These are phyloP conservation scores for Drosophila nikananu DNA, from an alignment of 1,140 invertebrate species.

Conservation along the genomic window DNA sequence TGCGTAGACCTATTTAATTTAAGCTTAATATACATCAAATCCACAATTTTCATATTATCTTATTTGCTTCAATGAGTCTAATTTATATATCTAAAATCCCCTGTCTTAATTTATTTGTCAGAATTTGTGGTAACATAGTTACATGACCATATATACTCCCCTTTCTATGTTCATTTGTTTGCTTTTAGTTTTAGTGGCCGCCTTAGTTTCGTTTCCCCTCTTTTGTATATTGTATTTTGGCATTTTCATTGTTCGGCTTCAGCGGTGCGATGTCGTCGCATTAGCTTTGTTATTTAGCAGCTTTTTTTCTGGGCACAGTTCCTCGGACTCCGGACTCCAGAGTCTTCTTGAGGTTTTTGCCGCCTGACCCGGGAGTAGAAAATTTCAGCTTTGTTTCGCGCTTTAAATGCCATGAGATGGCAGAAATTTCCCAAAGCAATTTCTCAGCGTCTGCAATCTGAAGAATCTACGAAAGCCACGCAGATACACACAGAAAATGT, in stretches of 20 bases:
- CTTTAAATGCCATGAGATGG: slow-evolving; percentile 78
- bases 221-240: slow-evolving; percentile 50
- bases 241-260: slow-evolving; percentile 63
- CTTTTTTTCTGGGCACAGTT: slow-evolving; percentile 22
- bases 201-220: slow-evolving; percentile 43
- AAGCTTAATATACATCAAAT: no score
- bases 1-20: no score
- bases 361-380: slow-evolving; percentile 61
- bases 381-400: slow-evolving; percentile 65
- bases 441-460: slow-evolving; percentile 38
- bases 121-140: slow-evolving; percentile 18
- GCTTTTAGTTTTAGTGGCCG: slow-evolving; percentile 45
- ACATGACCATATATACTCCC: slow-evolving; percentile 5
- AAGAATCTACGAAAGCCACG: slow-evolving; percentile 42
- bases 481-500: background rate
- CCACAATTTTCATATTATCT: no score
- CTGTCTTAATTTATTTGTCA: slow-evolving; percentile 1
- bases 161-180: slow-evolving; percentile 2
- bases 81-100: no score
- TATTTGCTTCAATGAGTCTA: background rate
- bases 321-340: slow-evolving; percentile 1
- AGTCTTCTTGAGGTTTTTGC: slow-evolving; percentile 33
- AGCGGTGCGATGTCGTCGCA: slow-evolving; percentile 14
- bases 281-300: slow-evolving; percentile 50
- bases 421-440: slow-evolving; percentile 49